Evolutionary conservation across 2,113 vertebrate genomes (phyloP).

Genomic region (Limnothrissa miodon): DNA sequence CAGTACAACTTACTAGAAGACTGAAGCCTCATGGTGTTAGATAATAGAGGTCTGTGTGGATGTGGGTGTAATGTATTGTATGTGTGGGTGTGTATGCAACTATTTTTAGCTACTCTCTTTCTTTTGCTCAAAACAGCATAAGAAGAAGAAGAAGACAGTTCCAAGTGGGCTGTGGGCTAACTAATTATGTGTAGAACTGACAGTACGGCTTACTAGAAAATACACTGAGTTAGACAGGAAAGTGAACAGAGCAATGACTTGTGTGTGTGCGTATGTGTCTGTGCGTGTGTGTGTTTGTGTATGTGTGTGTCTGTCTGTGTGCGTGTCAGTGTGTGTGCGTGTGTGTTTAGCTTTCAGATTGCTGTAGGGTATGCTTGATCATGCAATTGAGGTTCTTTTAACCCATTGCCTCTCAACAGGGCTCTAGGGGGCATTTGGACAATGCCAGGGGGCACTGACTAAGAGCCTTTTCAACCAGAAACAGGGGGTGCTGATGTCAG

Average conservation of each 20-base stretch:
- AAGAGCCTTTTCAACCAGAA: no score
- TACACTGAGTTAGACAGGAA: not conserved
- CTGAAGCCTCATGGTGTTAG: not conserved
- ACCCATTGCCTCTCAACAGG: no score
- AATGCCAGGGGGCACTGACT: no score
- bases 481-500: no score
- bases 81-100: not conserved
- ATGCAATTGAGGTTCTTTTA: no score
- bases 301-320: not conserved
- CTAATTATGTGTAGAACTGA: slow-evolving; percentile 7
- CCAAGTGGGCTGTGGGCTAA: not conserved
- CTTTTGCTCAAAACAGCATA: not conserved
- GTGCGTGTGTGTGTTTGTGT: not conserved
- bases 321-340: not conserved
- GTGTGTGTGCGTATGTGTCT: not conserved
- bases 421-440: no score
- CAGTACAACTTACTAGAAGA: not conserved
- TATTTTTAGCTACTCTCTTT: not conserved
- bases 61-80: not conserved
- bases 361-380: no score
- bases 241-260: not conserved
- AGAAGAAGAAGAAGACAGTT: not conserved
- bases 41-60: not conserved
- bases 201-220: not conserved
- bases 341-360: no score